Evolutionary conservation across 2,888 invertebrate genomes (phyloP).

Genomic region (Luffia ferchaultella): DNA sequence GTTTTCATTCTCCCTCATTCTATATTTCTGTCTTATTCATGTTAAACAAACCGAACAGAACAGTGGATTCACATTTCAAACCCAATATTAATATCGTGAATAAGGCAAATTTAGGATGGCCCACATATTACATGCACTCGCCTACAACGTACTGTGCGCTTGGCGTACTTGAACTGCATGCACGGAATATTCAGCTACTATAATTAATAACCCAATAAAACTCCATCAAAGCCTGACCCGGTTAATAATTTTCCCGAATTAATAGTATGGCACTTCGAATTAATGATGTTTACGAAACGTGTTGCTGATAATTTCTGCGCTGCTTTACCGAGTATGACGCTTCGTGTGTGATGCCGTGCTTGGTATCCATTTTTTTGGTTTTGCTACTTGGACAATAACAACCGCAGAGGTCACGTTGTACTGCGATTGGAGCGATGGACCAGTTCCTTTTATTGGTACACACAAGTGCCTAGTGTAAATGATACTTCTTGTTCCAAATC

Average conservation of each 20-base stretch:
- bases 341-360: slow-evolving; percentile 56
- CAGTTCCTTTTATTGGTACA: slow-evolving; percentile 60
- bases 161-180: slow-evolving; percentile 9
- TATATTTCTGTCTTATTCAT: neutral
- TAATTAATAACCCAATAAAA: neutral
- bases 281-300: slow-evolving; percentile 39
- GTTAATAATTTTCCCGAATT: slow-evolving; percentile 45
- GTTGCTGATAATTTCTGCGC: slow-evolving; percentile 33
- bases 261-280: slow-evolving; percentile 63
- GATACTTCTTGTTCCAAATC: slow-evolving; percentile 69
- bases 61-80: neutral
- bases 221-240: slow-evolving; percentile 21
- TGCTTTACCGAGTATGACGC: slow-evolving; percentile 53
- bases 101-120: neutral
- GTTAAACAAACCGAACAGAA: neutral
- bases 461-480: slow-evolving; percentile 64
- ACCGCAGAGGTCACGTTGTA: slow-evolving; percentile 32
- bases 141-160: slow-evolving; percentile 12
- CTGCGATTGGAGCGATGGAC: slow-evolving; percentile 51
- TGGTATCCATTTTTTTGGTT: slow-evolving; percentile 60
- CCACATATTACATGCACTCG: slow-evolving; percentile 17
- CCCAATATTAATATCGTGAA: neutral
- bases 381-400: slow-evolving; percentile 29
- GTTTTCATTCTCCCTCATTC: slow-evolving; percentile 4
- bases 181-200: neutral